Evolutionary conservation across 2,888 invertebrate species (phyloP), one percentile per base, ranked within the genome.

Genomic region (Phengaris arion): DNA sequence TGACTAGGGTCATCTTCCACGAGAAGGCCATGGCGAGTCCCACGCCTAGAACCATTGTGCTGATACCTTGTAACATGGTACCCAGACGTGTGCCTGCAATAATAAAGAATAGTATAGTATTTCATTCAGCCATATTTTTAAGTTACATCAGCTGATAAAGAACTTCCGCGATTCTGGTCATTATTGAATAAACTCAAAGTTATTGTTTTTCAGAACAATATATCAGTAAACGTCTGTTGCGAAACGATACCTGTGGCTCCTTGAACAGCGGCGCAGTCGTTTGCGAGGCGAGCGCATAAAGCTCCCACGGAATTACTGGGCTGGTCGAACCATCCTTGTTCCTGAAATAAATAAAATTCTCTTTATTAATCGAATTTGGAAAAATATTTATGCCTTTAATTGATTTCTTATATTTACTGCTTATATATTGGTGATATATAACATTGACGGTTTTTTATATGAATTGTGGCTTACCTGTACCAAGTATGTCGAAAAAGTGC

Each of bases 251-350:
- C 95, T 6, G 95, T 95, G 7, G 95, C 95, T 2, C 95, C 95
- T 81, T 96, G 95, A 2, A 96, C 95, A 15, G 95, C 94, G 0
- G 95, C 94, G 74, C 95, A 95, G 85, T 96, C 96, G 0, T 94
- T 91, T 0, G 95, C 94, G 0, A 96, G 88, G 1, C 95, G 87
- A 0, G 95, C 95, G 80, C 95, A 95, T 12, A 96, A 86, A 0
- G 95, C 95, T 0, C 96, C 96, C 68, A 95, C 95, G 0, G 94
- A 94, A 85, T 96, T 95, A 10, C 85, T 80, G 1, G 94, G 90
- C 70, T 91, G 86, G 83, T 96, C 96, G 87, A 94, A 96, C 95
- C 95, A 96, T 10, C 94, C 95, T 84, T 96, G 95, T 78, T 96
- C 96, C 90, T 96, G 84, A 0, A 69, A 70, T 75, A 6, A 76